Evolutionary conservation across 1,140 invertebrate genomes (phyloP), one percentile per base, ranked within the genome.

Genomic region (Sinella curviseta): DNA sequence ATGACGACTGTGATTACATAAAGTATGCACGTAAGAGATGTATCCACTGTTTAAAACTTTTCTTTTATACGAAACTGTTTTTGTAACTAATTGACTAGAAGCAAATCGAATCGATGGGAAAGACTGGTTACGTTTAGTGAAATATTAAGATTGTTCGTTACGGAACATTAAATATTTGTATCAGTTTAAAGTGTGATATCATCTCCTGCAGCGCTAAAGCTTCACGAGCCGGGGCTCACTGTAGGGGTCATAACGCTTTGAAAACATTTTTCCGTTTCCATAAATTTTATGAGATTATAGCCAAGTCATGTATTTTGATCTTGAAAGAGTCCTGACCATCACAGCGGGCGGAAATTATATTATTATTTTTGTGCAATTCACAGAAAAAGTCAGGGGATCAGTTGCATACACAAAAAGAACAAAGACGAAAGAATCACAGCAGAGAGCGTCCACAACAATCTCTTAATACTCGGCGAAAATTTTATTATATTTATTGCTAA

Each of bases 161-260:
- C 24, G 65, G 65, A 70, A 33, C 31, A 70, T 70, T 33, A 70
- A 70, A 70, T 70, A 70, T 30, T 60, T 70, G 31, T 70, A 31
- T 30, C 26, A 70, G 31, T 33, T 33, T 70, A 30, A 70, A 70
- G 31, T 70, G 31, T 70, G 65, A 33, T 33, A 70, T 33, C 26
- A 33, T 70, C 65, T 70, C 65, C 26, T 70, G 31, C 65, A 8
- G 65, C n/a, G 65, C 3, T 30, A 31, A 31, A 31, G n/a, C 65
- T 70, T 70, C 24, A 3, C 1, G 8, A 30, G 8, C n/a, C 26
- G 31, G 8, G 30, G 4, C 65, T 70, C 65, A 70, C 65, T 14
- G 65, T 70, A 4, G 65, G 65, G 65, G 65, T 70, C 65, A 70
- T 30, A 16, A 70, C 31, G 65, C 1, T 70, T 70, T 70, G 31